Conservation (phyloP, 2,797 vertebrate species). For the Rhyacichthys aspro region DNA sequence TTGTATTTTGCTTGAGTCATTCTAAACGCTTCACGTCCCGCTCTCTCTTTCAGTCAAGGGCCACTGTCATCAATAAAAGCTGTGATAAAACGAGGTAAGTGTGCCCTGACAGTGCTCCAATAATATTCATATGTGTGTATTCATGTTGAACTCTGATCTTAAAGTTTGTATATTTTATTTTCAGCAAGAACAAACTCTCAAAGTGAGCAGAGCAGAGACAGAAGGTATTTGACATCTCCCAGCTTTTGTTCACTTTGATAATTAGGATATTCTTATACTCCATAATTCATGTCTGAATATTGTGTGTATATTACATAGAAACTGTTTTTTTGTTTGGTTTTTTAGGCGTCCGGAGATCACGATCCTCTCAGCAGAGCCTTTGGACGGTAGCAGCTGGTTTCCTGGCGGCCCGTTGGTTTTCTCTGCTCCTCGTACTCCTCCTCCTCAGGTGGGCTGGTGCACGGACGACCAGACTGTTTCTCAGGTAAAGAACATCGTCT, state of each 20-base stretch:
- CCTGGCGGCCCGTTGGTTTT: slow-evolving; percentile 75
- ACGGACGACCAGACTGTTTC: slow-evolving; percentile 77
- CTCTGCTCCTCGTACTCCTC: slow-evolving; percentile 68
- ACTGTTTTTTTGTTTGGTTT: slow-evolving; percentile 21
- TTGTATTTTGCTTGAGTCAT: slow-evolving; percentile 10
- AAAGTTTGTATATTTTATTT: slow-evolving; percentile 20
- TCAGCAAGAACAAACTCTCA: slow-evolving; percentile 82
- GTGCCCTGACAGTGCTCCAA: not conserved
- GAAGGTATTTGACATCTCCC: slow-evolving; percentile 80
- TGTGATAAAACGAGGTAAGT: slow-evolving; percentile 90
- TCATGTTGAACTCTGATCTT: not conserved
- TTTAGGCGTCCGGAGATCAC: slow-evolving; percentile 91
- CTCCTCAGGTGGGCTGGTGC: slow-evolving; percentile 81
- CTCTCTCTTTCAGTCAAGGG: slow-evolving; percentile 83
- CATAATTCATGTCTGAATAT: not conserved
- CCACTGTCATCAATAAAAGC: slow-evolving; percentile 90
- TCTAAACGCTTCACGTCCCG: slow-evolving; percentile 20
- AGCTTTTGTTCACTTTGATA: not conserved
- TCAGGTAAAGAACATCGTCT: slow-evolving; percentile 85
- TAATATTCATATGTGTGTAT: not conserved
- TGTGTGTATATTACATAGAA: too few species aligned
- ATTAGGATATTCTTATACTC: not conserved
- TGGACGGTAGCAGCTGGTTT: slow-evolving; percentile 85
- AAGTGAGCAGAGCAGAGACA: slow-evolving; percentile 83
- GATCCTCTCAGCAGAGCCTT: slow-evolving; percentile 89